These are phyloP conservation scores for Rhyacophila evoluta DNA, from an alignment of 2,888 invertebrate genomes.

Conservation along the genomic window DNA sequence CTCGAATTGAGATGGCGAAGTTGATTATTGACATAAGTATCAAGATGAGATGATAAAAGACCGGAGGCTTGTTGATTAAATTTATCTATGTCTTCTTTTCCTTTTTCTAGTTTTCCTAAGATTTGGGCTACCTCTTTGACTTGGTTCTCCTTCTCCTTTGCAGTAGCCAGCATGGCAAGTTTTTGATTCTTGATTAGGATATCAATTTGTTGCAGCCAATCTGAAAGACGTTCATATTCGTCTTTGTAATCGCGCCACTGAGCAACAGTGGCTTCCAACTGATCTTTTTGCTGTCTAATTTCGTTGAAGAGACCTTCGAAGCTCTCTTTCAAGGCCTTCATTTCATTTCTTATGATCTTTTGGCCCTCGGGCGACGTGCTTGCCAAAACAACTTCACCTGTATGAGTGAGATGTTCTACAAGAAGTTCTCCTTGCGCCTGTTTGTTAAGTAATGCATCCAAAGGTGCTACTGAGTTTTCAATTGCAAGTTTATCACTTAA, in stretches of 20 bases:
- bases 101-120: conserved; percentile 78
- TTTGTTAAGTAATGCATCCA: conserved; percentile 87
- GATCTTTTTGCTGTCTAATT: conserved; percentile 85
- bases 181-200: conserved; percentile 92
- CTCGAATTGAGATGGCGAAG: conserved; percentile 87
- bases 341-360: conserved; percentile 84
- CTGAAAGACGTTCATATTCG: conserved; percentile 90
- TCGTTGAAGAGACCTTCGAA: conserved; percentile 89
- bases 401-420: conserved; percentile 87
- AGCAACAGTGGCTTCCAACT: conserved; percentile 82
- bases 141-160: conserved; percentile 87
- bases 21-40: conserved; percentile 89
- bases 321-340: conserved; percentile 85
- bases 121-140: conserved; percentile 85
- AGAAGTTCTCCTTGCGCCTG: conserved; percentile 91
- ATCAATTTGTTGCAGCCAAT: conserved; percentile 94
- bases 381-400: conserved; percentile 87
- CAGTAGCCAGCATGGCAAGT: conserved; percentile 81
- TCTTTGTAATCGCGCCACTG: conserved; percentile 94
- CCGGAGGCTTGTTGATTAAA: conserved; percentile 84
- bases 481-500: conserved; percentile 89
- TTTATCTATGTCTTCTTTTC: conserved; percentile 84
- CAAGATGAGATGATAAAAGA: conserved; percentile 84
- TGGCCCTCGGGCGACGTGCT: conserved; percentile 86
- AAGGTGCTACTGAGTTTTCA: conserved; percentile 88